Base-by-base conservation (phyloP, 2,888 invertebrate species). In the Diplazon laetatorius region DNA sequence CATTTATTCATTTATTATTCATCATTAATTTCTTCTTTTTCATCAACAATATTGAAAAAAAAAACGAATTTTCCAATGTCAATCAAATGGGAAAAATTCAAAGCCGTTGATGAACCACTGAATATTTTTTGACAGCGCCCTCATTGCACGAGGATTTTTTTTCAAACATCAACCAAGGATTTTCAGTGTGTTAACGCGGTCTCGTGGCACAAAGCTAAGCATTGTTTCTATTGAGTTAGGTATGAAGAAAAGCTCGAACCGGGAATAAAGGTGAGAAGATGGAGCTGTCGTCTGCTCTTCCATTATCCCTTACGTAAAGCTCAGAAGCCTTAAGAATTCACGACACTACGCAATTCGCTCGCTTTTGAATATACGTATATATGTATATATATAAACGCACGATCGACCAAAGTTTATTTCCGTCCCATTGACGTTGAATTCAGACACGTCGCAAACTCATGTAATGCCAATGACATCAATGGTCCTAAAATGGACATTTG, bases 271-370 rank as follows among this genome's bases (percentile, higher is more conserved):
- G 42, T 71, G 10, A 30, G 66, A 55, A 50, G 71, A 76, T 71
- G 50, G 59, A 71, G 71, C 65, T 60, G 62, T 63, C 69, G 37
- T 46, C 57, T 20, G 52, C 18, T 22, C 30, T 25, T 68, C 39
- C 20, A 59, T 63, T 48, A 46, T 59, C 55, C 72, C 66, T 77
- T 68, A 57, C 62, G 68, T 68, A 77, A 68, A 76, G 48, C 20
- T 42, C 57, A 65, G 76, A 70, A 76, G 65, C 57, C 48, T 16
- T 48, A 22, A 37, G 50, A 68, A 57, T 5, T 72, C 39, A 48
- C 52, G 42, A 35, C 59, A 59, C 20, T 71, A 52, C 39, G 37
- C 14, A 42, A 22, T 37, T 37, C 39, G 14, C 25, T 52, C 14
- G 55, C 30, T 42, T 14, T 22, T 8, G 12, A 14, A 12, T 20